Conservation (phyloP, 2,113 vertebrate genomes). For the Tringa solitaria region DNA sequence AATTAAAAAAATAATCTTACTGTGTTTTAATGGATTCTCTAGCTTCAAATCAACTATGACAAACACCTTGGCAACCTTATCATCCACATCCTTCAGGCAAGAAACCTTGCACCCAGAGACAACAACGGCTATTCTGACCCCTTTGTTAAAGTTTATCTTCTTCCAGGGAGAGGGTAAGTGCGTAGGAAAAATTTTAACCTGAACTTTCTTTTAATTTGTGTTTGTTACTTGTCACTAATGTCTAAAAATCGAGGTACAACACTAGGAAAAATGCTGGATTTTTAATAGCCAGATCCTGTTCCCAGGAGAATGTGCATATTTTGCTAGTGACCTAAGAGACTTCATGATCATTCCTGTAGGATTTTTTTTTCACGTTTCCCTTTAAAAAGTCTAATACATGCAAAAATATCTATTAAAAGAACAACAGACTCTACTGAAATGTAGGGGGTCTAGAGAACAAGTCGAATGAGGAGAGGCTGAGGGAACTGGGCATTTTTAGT, state of each 20-base stretch:
- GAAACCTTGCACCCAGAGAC: constrained; percentile 91
- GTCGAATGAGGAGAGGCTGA: too few relatives aligned
- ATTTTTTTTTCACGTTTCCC: neutral
- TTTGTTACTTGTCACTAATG: neutral
- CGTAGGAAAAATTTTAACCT: neutral
- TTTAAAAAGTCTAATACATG: neutral
- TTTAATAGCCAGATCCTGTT: neutral
- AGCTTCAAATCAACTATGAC: constrained; percentile 99
- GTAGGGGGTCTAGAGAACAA: too few relatives aligned
- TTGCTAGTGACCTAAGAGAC: neutral
- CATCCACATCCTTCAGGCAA: constrained; percentile 96
- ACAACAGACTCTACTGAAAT: neutral
- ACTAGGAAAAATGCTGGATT: neutral
- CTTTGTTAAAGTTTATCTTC: constrained; percentile 97
- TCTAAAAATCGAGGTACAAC: neutral
- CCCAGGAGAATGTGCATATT: neutral
- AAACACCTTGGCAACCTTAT: constrained; percentile 95
- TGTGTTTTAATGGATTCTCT: constrained; percentile 43
- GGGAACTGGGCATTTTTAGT: too few relatives aligned
- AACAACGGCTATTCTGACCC: constrained; percentile 97
- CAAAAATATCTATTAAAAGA: neutral
- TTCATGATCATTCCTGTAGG: neutral
- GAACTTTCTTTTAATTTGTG: neutral
- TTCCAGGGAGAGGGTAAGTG: constrained; percentile 97
- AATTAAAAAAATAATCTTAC: neutral